phyloP scores from a whole-genome alignment of 1,140 invertebrate genomes.

The Laodelphax striatellus region DNA sequence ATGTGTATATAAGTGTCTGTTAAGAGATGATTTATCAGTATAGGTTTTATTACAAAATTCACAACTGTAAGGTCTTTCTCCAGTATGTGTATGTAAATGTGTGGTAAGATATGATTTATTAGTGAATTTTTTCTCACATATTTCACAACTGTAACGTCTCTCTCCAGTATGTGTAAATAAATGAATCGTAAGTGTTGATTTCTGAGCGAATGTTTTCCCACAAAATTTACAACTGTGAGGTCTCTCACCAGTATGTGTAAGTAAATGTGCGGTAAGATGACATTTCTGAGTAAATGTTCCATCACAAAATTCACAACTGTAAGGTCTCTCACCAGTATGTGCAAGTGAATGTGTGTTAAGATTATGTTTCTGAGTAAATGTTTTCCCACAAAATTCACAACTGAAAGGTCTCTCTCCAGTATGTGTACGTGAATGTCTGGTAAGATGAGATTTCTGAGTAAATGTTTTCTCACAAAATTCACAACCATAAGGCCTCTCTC shows the following conservation, averaged over 20 bases:
- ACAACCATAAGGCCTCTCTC: too few species aligned
- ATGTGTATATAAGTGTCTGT: too few species aligned
- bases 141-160: background rate
- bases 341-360: too few species aligned
- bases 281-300: constrained; percentile 35
- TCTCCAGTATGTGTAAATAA: background rate
- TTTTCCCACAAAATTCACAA: constrained; percentile 38
- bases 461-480: constrained; percentile 29
- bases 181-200: background rate
- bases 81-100: constrained; percentile 23
- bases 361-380: background rate
- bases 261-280: constrained; percentile 34
- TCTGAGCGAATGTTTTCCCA: background rate
- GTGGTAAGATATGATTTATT: too few species aligned
- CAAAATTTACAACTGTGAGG: background rate
- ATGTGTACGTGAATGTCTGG: constrained; percentile 3
- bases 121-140: too few species aligned
- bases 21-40: too few species aligned
- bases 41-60: constrained; percentile 20
- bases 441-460: background rate
- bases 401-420: constrained; percentile 24
- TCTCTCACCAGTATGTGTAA: constrained; percentile 29
- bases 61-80: constrained; percentile 32
- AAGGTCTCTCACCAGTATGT: constrained; percentile 27
- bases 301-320: constrained; percentile 35